Percentiles rank a stretch among this genome's conserved stretches.
These are phyloP conservation scores for Pantherophis alleghaniensis DNA, from an alignment of 2,797 vertebrate species.

Conservation along the genomic window DNA sequence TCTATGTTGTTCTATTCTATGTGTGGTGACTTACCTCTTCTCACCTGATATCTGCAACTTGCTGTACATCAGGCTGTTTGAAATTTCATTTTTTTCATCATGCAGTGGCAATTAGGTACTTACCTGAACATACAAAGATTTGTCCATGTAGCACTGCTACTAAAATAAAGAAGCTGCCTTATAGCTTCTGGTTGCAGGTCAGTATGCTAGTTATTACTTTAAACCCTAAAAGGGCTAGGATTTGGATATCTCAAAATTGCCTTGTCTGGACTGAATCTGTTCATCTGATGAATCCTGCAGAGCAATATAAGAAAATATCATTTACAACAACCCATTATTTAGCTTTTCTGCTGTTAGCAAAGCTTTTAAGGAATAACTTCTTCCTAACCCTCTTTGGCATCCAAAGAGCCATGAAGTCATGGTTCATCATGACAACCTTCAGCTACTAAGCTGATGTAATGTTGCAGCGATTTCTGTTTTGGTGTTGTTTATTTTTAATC, in stretches of 20 bases:
- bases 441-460: background rate
- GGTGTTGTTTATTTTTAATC: background rate
- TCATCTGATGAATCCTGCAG: background rate
- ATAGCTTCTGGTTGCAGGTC: background rate
- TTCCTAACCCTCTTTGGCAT: background rate
- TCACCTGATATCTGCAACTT: background rate
- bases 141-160: background rate
- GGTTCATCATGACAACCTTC: background rate
- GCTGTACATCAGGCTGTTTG: background rate
- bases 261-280: background rate
- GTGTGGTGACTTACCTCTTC: background rate
- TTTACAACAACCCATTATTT: background rate
- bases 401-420: background rate
- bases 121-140: background rate
- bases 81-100: background rate
- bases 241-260: background rate
- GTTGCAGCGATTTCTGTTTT: background rate
- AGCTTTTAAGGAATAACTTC: background rate
- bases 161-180: background rate
- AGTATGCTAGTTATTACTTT: background rate
- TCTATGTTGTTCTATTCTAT: background rate
- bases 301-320: background rate
- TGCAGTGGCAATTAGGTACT: background rate
- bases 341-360: background rate
- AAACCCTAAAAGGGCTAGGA: background rate